phyloP scores from a whole-genome alignment of 2,797 vertebrate genomes.

The Tenualosa thibaudeaui region DNA sequence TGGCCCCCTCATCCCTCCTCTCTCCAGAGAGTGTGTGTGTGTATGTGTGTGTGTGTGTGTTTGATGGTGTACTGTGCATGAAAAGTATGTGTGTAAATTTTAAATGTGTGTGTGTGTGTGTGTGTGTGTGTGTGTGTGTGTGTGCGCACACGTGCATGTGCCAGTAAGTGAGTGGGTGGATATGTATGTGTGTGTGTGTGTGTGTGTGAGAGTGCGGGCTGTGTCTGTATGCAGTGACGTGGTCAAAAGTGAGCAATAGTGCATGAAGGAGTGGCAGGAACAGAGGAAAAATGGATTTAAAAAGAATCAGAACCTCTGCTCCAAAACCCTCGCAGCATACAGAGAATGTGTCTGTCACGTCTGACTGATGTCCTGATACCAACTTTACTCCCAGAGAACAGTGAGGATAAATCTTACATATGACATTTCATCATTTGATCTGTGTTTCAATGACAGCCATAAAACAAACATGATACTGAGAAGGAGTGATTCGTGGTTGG shows the following conservation, averaged over 20 bases:
- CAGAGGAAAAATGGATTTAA: neutral
- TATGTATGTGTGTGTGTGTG: neutral
- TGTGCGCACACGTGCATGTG: neutral
- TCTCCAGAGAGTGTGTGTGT: neutral
- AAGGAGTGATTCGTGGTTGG: no score
- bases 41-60: neutral
- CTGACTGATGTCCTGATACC: neutral
- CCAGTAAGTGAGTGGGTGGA: neutral
- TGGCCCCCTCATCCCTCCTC: neutral
- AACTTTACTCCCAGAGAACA: neutral
- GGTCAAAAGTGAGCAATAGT: neutral
- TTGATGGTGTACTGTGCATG: neutral
- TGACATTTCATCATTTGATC: neutral
- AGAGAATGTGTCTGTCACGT: neutral
- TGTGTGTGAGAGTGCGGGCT: neutral
- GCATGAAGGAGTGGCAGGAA: neutral
- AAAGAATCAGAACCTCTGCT: neutral
- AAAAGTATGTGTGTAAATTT: neutral
- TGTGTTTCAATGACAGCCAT: neutral
- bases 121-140: neutral
- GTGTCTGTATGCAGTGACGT: neutral
- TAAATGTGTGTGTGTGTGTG: neutral
- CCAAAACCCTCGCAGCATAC: neutral
- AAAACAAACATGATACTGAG: neutral
- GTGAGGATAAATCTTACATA: neutral